Evolutionary conservation across 2,113 vertebrate species (phyloP).

Genomic region (Haliaeetus leucogaster): DNA sequence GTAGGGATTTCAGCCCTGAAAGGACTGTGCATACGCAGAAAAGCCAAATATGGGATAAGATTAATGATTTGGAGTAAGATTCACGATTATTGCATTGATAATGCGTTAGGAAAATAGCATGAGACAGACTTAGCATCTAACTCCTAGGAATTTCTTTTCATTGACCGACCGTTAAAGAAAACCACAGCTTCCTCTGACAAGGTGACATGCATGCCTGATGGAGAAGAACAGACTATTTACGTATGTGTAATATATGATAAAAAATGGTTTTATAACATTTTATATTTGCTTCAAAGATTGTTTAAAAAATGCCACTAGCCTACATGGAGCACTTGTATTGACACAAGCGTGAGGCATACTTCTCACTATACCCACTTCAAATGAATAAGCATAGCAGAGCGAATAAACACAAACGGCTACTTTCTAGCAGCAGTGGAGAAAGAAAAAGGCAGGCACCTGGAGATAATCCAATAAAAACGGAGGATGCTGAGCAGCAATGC

Average conservation of each 20-base stretch:
- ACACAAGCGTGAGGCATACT: not conserved
- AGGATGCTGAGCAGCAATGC: not conserved
- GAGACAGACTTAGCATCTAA: not conserved
- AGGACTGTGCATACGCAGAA: not conserved
- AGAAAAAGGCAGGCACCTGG: not conserved
- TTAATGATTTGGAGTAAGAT: not conserved
- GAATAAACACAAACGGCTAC: not conserved
- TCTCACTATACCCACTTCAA: not conserved
- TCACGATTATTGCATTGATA: not conserved
- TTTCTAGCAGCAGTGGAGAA: not conserved
- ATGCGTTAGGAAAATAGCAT: not conserved
- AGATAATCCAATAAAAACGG: not conserved
- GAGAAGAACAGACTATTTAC: not conserved
- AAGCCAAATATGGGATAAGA: not conserved
- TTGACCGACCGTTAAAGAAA: not conserved
- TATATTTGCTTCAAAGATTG: not conserved
- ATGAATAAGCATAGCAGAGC: not conserved
- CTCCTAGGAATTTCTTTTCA: not conserved
- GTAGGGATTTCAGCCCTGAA: not conserved
- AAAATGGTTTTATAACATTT: not conserved
- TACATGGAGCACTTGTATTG: not conserved
- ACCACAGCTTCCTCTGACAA: not conserved
- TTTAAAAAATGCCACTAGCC: not conserved
- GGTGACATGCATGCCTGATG: not conserved
- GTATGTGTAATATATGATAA: not conserved